A percentile compares a stretch with the other conserved stretches of the same genome.
phyloP scores from a whole-genome alignment of 2,113 vertebrate species.

The Heterotilapia buettikoferi region DNA sequence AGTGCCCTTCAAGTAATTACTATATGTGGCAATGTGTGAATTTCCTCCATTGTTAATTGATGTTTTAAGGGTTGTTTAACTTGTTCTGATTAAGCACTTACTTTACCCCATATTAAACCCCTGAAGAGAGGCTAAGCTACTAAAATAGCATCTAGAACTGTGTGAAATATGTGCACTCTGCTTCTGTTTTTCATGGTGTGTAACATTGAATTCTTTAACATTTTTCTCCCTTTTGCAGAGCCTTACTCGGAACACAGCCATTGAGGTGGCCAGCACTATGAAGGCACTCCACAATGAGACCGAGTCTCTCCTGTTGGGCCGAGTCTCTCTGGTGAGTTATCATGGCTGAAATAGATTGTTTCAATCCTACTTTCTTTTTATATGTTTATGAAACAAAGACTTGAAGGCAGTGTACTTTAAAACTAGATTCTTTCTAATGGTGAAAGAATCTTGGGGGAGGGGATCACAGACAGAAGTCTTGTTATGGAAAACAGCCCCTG shows the following conservation, averaged over 20 bases:
- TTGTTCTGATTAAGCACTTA: not conserved
- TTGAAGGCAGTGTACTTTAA: not conserved
- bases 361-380: not conserved
- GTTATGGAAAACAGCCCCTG: not conserved
- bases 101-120: not conserved
- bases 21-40: not conserved
- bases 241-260: constrained; percentile 89
- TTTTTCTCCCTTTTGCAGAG: constrained; percentile 68
- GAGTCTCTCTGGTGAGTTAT: constrained; percentile 85
- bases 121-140: not conserved
- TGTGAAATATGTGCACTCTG: too few species aligned
- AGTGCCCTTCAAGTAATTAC: not conserved
- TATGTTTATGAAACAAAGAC: not conserved
- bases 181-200: not conserved
- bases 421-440: not conserved
- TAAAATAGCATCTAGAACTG: not conserved
- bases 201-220: not conserved
- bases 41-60: not conserved
- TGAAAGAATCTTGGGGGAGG: not conserved
- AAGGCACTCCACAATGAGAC: constrained; percentile 97
- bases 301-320: constrained; percentile 86
- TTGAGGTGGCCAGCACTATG: constrained; percentile 91
- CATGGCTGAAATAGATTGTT: not conserved
- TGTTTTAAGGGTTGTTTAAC: not conserved
- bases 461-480: not conserved